A percentile compares a stretch with the other conserved stretches of the same genome.
Evolutionary conservation across 2,113 vertebrate species (phyloP).

Genomic region (Athene noctua): DNA sequence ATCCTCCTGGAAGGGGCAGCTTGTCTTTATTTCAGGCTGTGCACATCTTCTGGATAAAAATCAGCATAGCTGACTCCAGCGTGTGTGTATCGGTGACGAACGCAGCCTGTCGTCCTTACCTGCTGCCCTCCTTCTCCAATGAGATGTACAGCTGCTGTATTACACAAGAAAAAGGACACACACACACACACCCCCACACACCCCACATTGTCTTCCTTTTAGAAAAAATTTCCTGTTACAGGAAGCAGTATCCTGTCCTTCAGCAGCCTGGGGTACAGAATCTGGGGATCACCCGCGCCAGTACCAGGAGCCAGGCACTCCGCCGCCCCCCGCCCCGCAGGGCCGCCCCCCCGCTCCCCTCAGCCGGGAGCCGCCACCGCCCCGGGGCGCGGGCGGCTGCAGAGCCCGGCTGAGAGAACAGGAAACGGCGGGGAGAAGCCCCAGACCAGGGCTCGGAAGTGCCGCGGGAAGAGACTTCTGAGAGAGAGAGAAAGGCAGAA

Average conservation of each 20-base stretch:
- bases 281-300: fast-evolving
- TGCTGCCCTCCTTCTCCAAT: neutral
- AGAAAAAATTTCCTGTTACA: no score
- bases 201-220: neutral
- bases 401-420: neutral
- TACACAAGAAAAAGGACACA: neutral
- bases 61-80: neutral
- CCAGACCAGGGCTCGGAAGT: neutral
- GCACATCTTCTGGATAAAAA: neutral
- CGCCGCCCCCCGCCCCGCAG: no score
- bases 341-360: neutral
- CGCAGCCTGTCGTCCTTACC: neutral
- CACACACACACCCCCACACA: no score
- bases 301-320: fast-evolving
- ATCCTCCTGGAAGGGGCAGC: neutral
- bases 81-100: fast-evolving
- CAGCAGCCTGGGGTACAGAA: fast-evolving
- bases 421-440: neutral
- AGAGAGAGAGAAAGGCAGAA: neutral
- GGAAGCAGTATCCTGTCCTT: neutral
- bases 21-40: neutral
- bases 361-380: neutral
- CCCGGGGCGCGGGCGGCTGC: neutral
- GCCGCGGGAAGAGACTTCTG: neutral
- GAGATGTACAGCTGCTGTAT: neutral